Conservation (phyloP, 2,113 vertebrate species). For the Actenoides hombroni region DNA sequence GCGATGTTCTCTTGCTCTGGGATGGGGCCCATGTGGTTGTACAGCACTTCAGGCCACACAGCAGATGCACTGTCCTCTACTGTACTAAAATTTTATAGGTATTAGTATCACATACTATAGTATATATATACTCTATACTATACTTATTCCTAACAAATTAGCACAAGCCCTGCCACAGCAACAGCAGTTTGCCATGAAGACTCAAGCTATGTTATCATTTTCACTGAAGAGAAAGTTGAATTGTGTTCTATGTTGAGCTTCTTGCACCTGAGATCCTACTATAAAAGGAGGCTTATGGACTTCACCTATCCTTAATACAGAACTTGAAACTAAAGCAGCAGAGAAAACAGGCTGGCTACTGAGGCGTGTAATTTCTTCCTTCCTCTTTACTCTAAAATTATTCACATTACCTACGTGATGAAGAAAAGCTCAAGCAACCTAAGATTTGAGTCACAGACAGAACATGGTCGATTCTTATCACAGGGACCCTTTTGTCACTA, state of each 20-base stretch:
- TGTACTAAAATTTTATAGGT: not conserved
- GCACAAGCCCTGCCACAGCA: not conserved
- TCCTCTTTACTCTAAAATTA: slow-evolving; percentile 53
- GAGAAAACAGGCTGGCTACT: slow-evolving; percentile 3
- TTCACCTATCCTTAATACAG: slow-evolving; percentile 1
- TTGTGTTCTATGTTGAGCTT: not conserved
- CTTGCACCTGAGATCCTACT: slow-evolving; percentile 6
- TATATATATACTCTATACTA: too few species aligned
- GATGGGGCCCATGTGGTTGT: rapidly evolving
- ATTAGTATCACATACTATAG: not conserved
- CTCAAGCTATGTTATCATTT: not conserved
- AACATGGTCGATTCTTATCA: not conserved
- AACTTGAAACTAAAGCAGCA: slow-evolving; percentile 43
- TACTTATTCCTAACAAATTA: not conserved
- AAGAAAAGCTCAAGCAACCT: not conserved
- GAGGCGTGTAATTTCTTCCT: slow-evolving; percentile 52
- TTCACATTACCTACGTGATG: not conserved
- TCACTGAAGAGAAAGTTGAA: not conserved
- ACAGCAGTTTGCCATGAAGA: not conserved
- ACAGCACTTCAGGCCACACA: not conserved
- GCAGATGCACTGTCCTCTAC: not conserved
- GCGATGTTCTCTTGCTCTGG: too few species aligned
- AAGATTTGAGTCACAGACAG: not conserved
- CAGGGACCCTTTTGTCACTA: not conserved
- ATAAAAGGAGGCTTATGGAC: not conserved